phyloP scores from a whole-genome alignment of 1,140 invertebrate species.

The Phocides pigmalion region DNA sequence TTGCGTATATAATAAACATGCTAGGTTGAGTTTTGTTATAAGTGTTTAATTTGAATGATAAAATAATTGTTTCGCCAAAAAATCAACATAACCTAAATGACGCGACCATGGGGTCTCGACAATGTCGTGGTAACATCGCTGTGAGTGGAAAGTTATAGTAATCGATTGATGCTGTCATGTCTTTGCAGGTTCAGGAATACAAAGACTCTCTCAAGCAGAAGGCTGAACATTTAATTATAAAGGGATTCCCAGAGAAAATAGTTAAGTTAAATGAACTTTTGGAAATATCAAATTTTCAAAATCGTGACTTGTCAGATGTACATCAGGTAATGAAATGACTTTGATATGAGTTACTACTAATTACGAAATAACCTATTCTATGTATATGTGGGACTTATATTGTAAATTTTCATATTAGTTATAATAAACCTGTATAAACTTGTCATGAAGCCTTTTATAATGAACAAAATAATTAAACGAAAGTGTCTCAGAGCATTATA shows the following conservation, averaged over 20 bases:
- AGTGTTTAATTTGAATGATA: background rate
- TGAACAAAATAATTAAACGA: no score
- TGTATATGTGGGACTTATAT: background rate
- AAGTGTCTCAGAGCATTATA: no score
- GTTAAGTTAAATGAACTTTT: conserved; percentile 93
- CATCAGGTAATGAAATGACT: conserved; percentile 83
- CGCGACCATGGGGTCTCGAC: conserved; percentile 53
- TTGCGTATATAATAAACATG: background rate
- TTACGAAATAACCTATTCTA: background rate
- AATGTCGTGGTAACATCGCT: conserved; percentile 19
- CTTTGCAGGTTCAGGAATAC: conserved; percentile 91
- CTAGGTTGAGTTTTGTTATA: background rate
- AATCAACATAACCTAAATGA: conserved; percentile 67
- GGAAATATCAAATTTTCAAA: conserved; percentile 91
- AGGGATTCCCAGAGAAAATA: conserved; percentile 95
- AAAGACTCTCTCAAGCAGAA: conserved; percentile 92
- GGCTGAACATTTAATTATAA: conserved; percentile 93
- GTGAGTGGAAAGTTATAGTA: conserved; percentile 19
- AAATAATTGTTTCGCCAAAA: conserved; percentile 12
- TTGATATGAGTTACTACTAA: conserved; percentile 9
- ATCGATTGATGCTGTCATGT: conserved; percentile 31
- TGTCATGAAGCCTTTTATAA: no score
- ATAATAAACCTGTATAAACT: no score
- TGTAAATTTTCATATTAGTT: no score
- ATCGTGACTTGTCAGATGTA: conserved; percentile 89